phyloP scores from a whole-genome alignment of 2,888 invertebrate species.

The Cryptocheilus praepositus region DNA sequence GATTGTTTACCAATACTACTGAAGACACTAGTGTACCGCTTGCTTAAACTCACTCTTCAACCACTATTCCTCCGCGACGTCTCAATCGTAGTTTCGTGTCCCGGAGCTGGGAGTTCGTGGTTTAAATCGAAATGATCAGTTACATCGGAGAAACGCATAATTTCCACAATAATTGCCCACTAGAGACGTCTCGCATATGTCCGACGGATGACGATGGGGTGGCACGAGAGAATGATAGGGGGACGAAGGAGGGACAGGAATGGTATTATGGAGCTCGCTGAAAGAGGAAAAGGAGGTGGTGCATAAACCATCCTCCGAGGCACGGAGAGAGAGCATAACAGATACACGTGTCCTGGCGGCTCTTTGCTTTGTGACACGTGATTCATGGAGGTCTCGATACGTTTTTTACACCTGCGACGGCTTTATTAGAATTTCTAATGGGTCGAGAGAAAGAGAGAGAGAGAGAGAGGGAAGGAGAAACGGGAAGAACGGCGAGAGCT shows the following conservation, averaged over 20 bases:
- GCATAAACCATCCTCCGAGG: constrained; percentile 50
- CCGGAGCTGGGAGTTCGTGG: too few species aligned
- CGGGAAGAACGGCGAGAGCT: background rate
- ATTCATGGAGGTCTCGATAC: constrained; percentile 72
- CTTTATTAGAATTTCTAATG: constrained; percentile 74
- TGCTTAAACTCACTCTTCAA: too few species aligned
- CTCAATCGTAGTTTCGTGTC: too few species aligned
- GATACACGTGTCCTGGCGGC: constrained; percentile 69
- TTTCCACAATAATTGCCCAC: constrained; percentile 30
- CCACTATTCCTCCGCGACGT: too few species aligned
- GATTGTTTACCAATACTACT: too few species aligned
- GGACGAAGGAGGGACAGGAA: constrained; percentile 6
- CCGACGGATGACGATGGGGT: constrained; percentile 11
- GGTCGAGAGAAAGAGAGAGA: constrained; percentile 24
- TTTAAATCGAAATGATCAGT: too few species aligned
- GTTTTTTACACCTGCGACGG: constrained; percentile 71
- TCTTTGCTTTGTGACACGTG: constrained; percentile 68
- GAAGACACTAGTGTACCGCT: too few species aligned
- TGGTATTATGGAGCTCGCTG: constrained; percentile 3
- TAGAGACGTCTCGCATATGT: constrained; percentile 15
- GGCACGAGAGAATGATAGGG: constrained; percentile 17
- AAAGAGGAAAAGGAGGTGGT: constrained; percentile 32
- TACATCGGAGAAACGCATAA: too few species aligned
- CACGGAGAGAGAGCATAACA: constrained; percentile 54
- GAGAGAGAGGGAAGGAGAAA: background rate